Percentiles rank a stretch among this genome's conserved stretches.
phyloP scores from a whole-genome alignment of 2,797 vertebrate genomes.

The Zenarchopterus dispar region DNA sequence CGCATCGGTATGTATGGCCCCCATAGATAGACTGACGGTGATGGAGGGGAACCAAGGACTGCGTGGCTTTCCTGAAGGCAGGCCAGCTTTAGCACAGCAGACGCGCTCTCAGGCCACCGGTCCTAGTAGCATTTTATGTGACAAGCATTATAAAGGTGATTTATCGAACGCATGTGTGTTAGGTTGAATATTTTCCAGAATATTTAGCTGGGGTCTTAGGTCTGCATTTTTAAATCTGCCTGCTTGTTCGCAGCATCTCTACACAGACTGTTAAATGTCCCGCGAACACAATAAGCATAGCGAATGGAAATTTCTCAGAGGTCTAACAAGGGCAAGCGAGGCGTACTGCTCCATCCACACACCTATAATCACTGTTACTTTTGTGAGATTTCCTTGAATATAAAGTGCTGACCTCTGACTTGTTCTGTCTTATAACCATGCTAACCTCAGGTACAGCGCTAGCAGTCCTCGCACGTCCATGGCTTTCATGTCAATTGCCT shows the following conservation, averaged over 20 bases:
- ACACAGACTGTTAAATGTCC: conserved; percentile 73
- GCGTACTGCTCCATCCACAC: conserved; percentile 7
- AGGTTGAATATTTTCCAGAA: conserved; percentile 73
- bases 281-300: conserved; percentile 70
- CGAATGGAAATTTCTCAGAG: conserved; percentile 58
- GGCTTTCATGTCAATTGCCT: conserved; percentile 25
- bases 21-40: conserved; percentile 77
- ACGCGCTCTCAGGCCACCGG: conserved; percentile 75
- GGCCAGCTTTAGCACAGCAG: conserved; percentile 68
- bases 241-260: conserved; percentile 54
- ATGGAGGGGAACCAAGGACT: conserved; percentile 13
- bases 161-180: conserved; percentile 81
- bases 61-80: conserved; percentile 58
- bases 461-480: neutral
- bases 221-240: conserved; percentile 56
- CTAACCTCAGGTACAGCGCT: conserved; percentile 6
- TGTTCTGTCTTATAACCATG: conserved; percentile 31
- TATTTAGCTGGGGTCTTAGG: conserved; percentile 72
- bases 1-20: conserved; percentile 74
- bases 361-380: conserved; percentile 45
- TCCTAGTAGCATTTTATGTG: conserved; percentile 83
- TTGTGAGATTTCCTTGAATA: conserved; percentile 60
- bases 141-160: conserved; percentile 86
- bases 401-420: conserved; percentile 42
- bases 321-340: neutral